Evolutionary conservation across 2,888 invertebrate genomes (phyloP), one percentile per base, ranked within the genome.

Genomic region (Fissipunctia ypsillon): DNA sequence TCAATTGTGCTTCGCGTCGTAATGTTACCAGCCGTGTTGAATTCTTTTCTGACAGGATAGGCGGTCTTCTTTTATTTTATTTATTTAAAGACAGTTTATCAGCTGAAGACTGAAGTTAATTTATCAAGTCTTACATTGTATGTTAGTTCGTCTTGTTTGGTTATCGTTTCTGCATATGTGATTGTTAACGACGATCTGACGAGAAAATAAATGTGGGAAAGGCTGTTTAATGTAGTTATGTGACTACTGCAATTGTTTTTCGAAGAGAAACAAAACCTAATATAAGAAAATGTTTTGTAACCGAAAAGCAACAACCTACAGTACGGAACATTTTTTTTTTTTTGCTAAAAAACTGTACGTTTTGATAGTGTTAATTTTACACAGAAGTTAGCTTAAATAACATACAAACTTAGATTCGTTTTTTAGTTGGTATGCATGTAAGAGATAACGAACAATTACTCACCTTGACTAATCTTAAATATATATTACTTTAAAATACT

Each of bases 401-500:
- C 16, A 16, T 10, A 14, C 22, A 43, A 57, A 43, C 5, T 59
- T 28, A n/a, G 0, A 57, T 50, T 28, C 22, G 31, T 63, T 56
- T 66, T n/a, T 71, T 43, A 43, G 54, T 75, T 64, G 19, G 38
- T 43, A 48, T 54, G 31, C 52, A 28, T 61, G 31, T 45, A 57
- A 54, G 35, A 73, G 48, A 66, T 45, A 71, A 31, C 25, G 56
- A 70, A 79, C 82, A 85, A 88, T 86, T 76, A 71, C 67, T 86
- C 63, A 81, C 89, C 89, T 89, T 88, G 88, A 65, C 75, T 80
- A 83, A 76, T 61, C 76, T 35, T 54, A 73, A 82, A 87, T 56
- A 64, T 73, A 78, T 73, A 80, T 78, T 70, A 78, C 74, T 83
- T 77, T 67, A 59, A 76, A 79, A 81, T 78, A 76, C 66, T 67